Percentiles rank a stretch among this genome's conserved stretches.
These are phyloP conservation scores for Glareola pratincola DNA, from an alignment of 2,113 vertebrate species.

Conservation along the genomic window DNA sequence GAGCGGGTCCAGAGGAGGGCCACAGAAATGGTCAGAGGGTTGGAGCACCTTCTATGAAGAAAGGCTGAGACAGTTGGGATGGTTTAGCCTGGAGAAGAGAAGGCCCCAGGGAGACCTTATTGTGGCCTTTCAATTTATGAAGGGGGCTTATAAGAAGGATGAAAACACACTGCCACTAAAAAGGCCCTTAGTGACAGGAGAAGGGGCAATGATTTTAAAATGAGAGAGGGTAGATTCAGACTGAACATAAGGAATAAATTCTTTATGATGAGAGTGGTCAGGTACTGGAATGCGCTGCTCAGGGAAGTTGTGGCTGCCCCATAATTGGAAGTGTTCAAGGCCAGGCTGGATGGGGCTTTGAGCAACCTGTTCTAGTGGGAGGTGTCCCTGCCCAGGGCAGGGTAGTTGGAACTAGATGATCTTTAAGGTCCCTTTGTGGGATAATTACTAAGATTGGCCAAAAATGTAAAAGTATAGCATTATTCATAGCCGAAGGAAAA, in stretches of 20 bases:
- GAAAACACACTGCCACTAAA: not conserved
- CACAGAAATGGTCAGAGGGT: not conserved
- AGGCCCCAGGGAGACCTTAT: not conserved
- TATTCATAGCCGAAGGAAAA: too few species aligned
- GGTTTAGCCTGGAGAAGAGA: not conserved
- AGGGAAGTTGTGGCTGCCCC: not conserved
- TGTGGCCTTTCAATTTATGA: not conserved
- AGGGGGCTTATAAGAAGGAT: not conserved
- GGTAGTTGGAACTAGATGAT: not conserved
- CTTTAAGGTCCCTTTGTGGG: not conserved
- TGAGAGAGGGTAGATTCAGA: not conserved
- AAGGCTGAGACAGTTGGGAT: not conserved
- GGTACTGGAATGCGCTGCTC: rapidly evolving
- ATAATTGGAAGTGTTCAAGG: not conserved
- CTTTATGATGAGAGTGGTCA: not conserved
- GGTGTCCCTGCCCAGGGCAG: not conserved
- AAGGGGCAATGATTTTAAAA: not conserved
- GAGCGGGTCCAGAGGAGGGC: not conserved
- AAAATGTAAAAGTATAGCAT: too few species aligned
- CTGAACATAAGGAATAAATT: not conserved
- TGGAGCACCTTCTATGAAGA: not conserved
- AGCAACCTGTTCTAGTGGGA: not conserved
- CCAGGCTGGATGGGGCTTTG: not conserved
- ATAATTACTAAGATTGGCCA: too few species aligned
- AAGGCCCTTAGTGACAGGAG: not conserved